These are phyloP conservation scores for Plectus sambesii DNA, from an alignment of 1,140 invertebrate species.

Conservation along the genomic window DNA sequence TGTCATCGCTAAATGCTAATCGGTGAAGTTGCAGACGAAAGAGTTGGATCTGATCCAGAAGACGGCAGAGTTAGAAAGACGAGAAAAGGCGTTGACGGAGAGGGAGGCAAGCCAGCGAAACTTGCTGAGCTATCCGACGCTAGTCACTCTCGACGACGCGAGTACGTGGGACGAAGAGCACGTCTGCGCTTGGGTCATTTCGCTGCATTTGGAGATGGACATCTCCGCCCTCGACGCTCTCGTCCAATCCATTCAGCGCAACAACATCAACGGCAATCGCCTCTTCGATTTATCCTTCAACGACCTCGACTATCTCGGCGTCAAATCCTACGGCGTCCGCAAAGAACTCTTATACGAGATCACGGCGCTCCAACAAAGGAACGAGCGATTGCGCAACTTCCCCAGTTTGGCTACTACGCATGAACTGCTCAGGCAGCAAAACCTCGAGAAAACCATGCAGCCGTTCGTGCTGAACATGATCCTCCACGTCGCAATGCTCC, in stretches of 20 bases:
- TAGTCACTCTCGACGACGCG: conserved; percentile 17
- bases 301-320: conserved; percentile 32
- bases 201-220: conserved; percentile 11
- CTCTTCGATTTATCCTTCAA: conserved; percentile 32
- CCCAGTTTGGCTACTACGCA: no score
- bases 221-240: conserved; percentile 14
- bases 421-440: no score
- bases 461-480: no score
- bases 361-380: no score
- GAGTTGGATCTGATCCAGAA: conserved; percentile 32
- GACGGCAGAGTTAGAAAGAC: conserved; percentile 28
- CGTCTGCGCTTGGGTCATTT: conserved; percentile 26
- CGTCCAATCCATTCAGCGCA: conserved; percentile 21
- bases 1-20: no score
- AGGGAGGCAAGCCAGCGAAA: conserved; percentile 33
- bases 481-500: no score
- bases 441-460: no score
- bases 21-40: no score
- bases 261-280: conserved; percentile 31
- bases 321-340: conserved; percentile 75
- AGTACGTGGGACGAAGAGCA: conserved; percentile 27
- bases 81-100: conserved; percentile 24
- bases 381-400: no score
- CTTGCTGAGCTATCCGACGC: conserved; percentile 24
- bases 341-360: no score